Evolutionary conservation across 2,113 vertebrate species (phyloP).

Genomic region (Austrofundulus limnaeus): DNA sequence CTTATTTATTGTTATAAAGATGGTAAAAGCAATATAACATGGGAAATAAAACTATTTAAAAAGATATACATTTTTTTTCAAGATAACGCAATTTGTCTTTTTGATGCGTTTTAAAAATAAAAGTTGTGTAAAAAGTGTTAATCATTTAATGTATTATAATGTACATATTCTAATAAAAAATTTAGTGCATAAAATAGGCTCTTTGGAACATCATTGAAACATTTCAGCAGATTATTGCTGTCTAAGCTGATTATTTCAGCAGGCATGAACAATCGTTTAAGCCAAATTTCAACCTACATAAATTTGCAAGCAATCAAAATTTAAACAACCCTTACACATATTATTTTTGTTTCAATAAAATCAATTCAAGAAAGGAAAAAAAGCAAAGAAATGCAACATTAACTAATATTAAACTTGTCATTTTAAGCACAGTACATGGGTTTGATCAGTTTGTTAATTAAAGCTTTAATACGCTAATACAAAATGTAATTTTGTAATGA

Average conservation of each 20-base stretch:
- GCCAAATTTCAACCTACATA: conserved; percentile 11
- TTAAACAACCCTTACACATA: background rate
- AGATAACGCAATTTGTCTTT: too few species aligned
- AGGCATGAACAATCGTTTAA: conserved; percentile 2
- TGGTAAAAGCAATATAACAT: background rate
- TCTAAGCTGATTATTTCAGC: conserved; percentile 11
- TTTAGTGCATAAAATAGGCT: background rate
- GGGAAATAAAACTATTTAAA: background rate
- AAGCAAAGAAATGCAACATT: background rate
- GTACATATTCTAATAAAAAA: background rate
- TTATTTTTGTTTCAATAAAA: background rate
- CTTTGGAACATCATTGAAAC: background rate
- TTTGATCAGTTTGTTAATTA: too few species aligned
- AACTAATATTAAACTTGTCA: background rate
- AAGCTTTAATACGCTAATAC: too few species aligned
- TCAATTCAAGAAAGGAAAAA: too few species aligned
- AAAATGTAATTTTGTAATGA: too few species aligned
- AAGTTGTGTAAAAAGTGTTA: background rate
- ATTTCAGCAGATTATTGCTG: conserved; percentile 1
- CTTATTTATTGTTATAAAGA: conserved; percentile 1
- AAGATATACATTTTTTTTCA: too few species aligned
- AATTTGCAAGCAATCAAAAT: conserved; percentile 9
- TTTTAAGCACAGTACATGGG: too few species aligned
- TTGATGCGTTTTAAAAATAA: background rate
- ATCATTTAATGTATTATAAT: background rate